phyloP scores from a whole-genome alignment of 2,113 vertebrate genomes.

The Phylloscopus whistleri region DNA sequence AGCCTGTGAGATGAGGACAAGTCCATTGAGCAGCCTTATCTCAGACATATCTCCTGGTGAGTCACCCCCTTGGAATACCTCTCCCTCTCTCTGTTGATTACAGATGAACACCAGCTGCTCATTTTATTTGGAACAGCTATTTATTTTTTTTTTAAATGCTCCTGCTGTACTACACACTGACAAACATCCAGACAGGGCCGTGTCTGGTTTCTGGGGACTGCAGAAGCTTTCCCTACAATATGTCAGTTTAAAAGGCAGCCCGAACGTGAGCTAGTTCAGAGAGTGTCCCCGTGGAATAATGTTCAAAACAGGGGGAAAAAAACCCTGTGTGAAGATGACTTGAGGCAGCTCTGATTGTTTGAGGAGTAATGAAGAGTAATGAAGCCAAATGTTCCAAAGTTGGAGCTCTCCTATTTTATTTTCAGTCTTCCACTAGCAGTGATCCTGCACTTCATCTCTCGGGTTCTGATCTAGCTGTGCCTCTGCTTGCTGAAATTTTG shows the following conservation, averaged over 20 bases:
- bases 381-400: slow-evolving; percentile 28
- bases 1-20: not conserved
- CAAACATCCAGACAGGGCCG: not conserved
- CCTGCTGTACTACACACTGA: not conserved
- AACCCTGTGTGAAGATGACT: not conserved
- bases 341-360: slow-evolving; percentile 5
- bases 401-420: slow-evolving; percentile 30
- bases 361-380: slow-evolving; percentile 32
- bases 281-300: not conserved
- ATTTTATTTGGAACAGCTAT: not conserved
- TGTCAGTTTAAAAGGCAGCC: not conserved
- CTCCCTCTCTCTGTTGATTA: not conserved
- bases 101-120: not conserved
- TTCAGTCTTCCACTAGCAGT: not conserved
- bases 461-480: not conserved
- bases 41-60: not conserved
- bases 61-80: not conserved
- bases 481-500: not conserved
- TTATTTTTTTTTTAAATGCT: not conserved
- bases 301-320: not conserved
- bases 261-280: not conserved
- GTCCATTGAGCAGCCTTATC: not conserved
- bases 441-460: not conserved
- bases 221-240: not conserved
- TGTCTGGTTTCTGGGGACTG: not conserved